Base-by-base conservation (phyloP, 2,113 vertebrate genomes). In the Dasyurus viverrinus region DNA sequence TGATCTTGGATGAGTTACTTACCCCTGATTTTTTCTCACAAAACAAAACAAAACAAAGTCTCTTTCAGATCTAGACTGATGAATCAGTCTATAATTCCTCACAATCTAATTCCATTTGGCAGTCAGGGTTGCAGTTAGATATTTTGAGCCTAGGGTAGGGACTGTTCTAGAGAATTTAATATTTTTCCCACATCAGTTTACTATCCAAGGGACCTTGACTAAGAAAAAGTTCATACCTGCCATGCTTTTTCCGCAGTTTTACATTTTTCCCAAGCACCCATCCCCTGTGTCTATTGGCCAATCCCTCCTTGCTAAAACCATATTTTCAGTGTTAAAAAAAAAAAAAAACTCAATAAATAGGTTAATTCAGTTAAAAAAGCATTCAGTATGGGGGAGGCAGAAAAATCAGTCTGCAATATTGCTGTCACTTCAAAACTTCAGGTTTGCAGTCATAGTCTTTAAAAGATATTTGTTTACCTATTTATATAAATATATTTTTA, bases 401-500 rank as follows among this genome's bases (percentile, higher is more conserved):
- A 53, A 90, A 53, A 27, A 2, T 3, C 48, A 53, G 46, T 54
- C 5, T 89, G 54, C 26, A 53, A 95, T 68, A 54, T 93, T 53
- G 11, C 47, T 8, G 22, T 90, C 52, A 25, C 23, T 93, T 95
- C 47, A 57, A 24, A 92, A 53, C 54, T 55, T 91, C 57, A 36
- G n/a, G 12, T 89, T 93, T 93, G 30, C 54, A 92, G 53, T 93
- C 55, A 54, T 68, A 90, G 46, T 2, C 91, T 94, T 92, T 50
- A 57, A 90, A 95, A 93, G 68, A n/a, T 26, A 68, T 30, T 92
- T 53, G 84, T 84, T 90, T 95, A 89, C 89, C 23, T 89, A 53
- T 94, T 46, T 10, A 52, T 52, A 52, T 52, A 52, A 52, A 52
- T 11, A 10, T 52, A 10, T 52, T 10, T 52, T 50, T 50, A 50